Base-by-base conservation (phyloP, 2,797 vertebrate genomes). In the Cirrhinus molitorella region DNA sequence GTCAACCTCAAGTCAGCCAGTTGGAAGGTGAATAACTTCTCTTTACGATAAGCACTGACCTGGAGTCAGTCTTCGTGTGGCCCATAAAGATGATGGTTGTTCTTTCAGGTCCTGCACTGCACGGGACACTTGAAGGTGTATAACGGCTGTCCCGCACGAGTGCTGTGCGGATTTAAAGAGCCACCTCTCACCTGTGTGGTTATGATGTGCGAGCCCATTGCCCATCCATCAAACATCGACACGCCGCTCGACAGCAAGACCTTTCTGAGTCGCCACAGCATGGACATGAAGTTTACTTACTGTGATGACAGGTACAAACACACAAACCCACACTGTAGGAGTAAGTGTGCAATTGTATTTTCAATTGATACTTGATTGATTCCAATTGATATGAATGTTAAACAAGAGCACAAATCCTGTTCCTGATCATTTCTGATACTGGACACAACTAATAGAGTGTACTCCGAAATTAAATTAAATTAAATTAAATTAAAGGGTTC, bases 211-310 rank as follows among this genome's bases (percentile, higher is more conserved):
- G 96, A 98, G 63, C 98, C 97, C 1, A 96, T 99, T 89, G 95
- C 96, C 12, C 98, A 99, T 88, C 98, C 98, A 0, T 98, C 97
- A 89, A 97, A 96, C 93, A 97, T 99, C 5, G 97, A 99, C 89
- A 97, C 95, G 14, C 98, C 97, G 0, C 91, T 99, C 89, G 98
- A 99, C 94, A 98, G 97, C 95, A 98, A 95, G 93, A 98, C 97
- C 34, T 99, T 99, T 92, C 95, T 99, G 88, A 99, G 98, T 92
- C 94, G 98, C 84, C 98, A 99, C 88, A 97, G 96, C 94, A 99
- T 99, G 98, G 98, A 99, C 93, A 99, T 99, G 98, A 99, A 99
- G 91, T 99, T 98, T 91, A 99, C 97, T 85, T 99, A 98, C 92
- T 99, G 97, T 2, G 98, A 99, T 47, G 97, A 99, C 89, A 97